Base-by-base conservation (phyloP, 1,140 invertebrate species). In the Dryas iulia region DNA sequence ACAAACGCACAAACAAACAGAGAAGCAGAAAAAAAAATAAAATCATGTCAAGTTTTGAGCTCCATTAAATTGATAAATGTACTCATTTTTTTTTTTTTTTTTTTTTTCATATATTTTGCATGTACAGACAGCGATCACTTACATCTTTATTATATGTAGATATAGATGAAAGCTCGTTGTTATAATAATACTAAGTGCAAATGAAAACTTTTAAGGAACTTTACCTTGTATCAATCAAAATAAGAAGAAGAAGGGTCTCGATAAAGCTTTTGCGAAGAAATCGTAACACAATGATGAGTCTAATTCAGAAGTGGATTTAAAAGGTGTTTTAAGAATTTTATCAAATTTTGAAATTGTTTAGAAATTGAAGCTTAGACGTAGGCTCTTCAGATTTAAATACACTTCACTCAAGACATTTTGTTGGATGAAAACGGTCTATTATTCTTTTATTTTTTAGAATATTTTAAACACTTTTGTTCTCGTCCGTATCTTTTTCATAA, bases 331-430 rank as follows among this genome's bases (percentile, higher is more conserved):
- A 30, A 30, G 14, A 31, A 31, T 24, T 24, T 59, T 28, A 6
- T 39, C 4, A 6, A 23, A 35, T 4, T 10, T 39, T 59, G 3
- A 33, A 33, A 23, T 59, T 35, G 21, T 28, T 33, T 24, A 39
- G 31, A 39, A 59, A 59, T 30, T 33, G 31, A 47, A 31, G 18
- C 25, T 25, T 56, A 26, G 54, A 18, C 25, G n/a, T 56, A 39
- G 33, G 33, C n/a, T 39, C 56, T 28, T 47, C 11, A 35, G 24
- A 24, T 66, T 35, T 33, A 35, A 66, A 59, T 66, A 58, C 18
- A 31, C 12, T 65, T 8, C 14, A 39, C 11, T 39, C 10, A 24
- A 18, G 23, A 65, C 21, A 14, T 59, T 66, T 65, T 52, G 14
- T 52, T 21, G 56, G 59, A 31, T 6, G 8, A 18, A 11, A 18